These are phyloP conservation scores for Dryobotodes eremita DNA, from an alignment of 2,888 invertebrate species.

Conservation along the genomic window DNA sequence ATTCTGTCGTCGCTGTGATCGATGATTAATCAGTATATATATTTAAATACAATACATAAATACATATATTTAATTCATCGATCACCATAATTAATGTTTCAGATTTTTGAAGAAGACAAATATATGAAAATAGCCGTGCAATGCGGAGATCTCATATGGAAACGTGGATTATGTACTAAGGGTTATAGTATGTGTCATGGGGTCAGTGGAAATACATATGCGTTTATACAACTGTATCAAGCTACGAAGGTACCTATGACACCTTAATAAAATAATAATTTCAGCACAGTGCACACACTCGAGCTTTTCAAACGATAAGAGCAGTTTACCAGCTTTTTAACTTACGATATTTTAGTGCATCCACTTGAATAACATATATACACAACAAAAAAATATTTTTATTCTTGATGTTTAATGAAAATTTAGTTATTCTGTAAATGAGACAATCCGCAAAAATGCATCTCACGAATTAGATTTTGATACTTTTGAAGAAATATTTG, in stretches of 20 bases:
- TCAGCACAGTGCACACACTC: neutral
- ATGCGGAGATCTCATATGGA: slow-evolving; percentile 95
- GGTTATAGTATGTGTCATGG: slow-evolving; percentile 98
- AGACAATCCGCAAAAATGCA: neutral
- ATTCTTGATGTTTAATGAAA: neutral
- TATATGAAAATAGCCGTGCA: slow-evolving; percentile 93
- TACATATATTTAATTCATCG: neutral
- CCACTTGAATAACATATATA: neutral
- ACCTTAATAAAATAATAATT: neutral
- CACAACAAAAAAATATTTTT: neutral
- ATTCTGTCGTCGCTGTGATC: neutral
- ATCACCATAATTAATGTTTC: slow-evolving; percentile 53
- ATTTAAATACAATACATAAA: too few species aligned
- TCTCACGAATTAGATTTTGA: neutral
- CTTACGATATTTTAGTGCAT: neutral
- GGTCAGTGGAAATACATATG: slow-evolving; percentile 96
- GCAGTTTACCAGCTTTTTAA: neutral
- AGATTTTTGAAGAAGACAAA: slow-evolving; percentile 93
- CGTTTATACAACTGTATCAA: slow-evolving; percentile 94
- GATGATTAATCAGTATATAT: neutral
- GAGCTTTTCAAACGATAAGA: slow-evolving; percentile 2
- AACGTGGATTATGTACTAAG: slow-evolving; percentile 94
- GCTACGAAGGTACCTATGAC: slow-evolving; percentile 91
- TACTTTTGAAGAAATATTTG: neutral
- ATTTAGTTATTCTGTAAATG: neutral